Base-by-base conservation (phyloP, 2,888 invertebrate genomes). In the Dicyrtoma fusca region DNA sequence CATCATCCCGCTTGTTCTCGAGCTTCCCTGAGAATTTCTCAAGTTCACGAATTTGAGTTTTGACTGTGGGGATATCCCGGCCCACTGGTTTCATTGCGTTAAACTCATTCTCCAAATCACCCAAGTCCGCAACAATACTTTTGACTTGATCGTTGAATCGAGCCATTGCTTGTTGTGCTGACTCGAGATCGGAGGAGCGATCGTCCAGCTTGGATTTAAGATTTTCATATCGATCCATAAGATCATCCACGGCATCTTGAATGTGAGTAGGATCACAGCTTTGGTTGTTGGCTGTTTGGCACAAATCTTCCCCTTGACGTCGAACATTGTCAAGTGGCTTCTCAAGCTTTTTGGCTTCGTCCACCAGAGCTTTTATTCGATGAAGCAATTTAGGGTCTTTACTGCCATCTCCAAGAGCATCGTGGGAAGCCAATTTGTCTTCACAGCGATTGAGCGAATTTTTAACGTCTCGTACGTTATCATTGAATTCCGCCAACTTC, bases 81-180 rank as follows among this genome's bases (percentile, higher is more conserved):
- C 90, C 95, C 0, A 95, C 90, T 0, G 96, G 91, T 82, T 91
- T 90, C 88, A 96, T 91, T 45, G 87, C 85, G 81, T 94, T 94
- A 47, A 97, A 84, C 78, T 95, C 92, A 70, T 89, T 89, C 82
- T 97, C 96, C 68, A 97, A 84, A 69, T 89, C 89, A 0, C 90
- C 87, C 1, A 97, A 84, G 82, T 95, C 91, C 76, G 90, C 87
- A 21, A 89, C 89, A 1, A 95, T 86, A 51, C 84, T 87, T 84
- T 94, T 95, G 14, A 94, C 90, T 85, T 92, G 90, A 76, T 94
- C 94, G 1, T 93, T 92, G 85, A 95, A 95, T 81, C 92, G 91
- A 0, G 92, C 89, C 63, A 94, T 90, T 0, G 94, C 94, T 0
- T 91, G 91, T 0, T 94, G 92, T 0, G 94, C 94, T 0, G 92